Conservation (phyloP, 2,113 vertebrate species). For the Tangachromis dhanisi region DNA sequence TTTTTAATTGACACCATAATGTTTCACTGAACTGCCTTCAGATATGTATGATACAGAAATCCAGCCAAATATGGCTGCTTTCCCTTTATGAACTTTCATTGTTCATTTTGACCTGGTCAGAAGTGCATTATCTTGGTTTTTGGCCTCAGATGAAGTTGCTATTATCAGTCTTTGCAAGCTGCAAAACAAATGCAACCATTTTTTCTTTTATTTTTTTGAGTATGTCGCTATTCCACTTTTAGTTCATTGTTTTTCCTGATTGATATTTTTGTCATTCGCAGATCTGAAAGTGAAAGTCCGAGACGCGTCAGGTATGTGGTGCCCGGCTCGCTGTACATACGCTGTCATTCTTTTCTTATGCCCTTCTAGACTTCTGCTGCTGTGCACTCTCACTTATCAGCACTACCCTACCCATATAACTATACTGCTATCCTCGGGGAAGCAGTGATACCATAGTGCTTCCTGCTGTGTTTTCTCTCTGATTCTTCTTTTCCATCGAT, state of each 20-base stretch:
- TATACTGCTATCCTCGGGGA: neutral
- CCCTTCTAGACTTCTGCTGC: neutral
- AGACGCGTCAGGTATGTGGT: constrained; percentile 74
- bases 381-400: neutral
- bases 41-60: neutral
- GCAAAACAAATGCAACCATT: neutral
- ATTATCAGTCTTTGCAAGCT: neutral
- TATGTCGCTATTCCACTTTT: neutral
- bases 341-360: neutral
- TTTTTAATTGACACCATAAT: constrained; percentile 13
- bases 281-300: constrained; percentile 74
- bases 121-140: neutral
- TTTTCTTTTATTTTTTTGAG: neutral
- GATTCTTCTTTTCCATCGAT: neutral
- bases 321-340: neutral
- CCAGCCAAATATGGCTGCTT: constrained; percentile 8
- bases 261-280: constrained; percentile 50
- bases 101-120: neutral
- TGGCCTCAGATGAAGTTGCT: neutral
- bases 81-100: neutral
- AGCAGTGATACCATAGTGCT: neutral
- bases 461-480: neutral
- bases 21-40: neutral
- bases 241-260: neutral
- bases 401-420: neutral